phyloP scores from a whole-genome alignment of 1,140 invertebrate species.

The Phocides pigmalion region DNA sequence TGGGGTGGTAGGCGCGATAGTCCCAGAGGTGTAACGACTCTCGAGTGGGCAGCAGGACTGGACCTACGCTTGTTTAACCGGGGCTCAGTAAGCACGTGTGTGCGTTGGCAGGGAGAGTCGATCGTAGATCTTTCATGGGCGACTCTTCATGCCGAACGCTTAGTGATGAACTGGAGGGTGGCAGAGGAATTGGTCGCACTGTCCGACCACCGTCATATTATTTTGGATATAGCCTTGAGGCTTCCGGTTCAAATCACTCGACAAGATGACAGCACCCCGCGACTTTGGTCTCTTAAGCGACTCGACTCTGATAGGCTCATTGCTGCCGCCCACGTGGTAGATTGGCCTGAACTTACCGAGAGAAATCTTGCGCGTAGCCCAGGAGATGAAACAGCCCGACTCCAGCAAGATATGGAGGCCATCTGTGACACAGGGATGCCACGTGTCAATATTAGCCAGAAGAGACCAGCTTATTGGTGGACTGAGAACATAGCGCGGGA shows the following conservation, averaged over 20 bases:
- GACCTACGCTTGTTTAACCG: slow-evolving; percentile 41
- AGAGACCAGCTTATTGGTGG: slow-evolving; percentile 37
- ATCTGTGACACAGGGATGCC: slow-evolving; percentile 41
- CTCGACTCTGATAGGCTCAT: slow-evolving; percentile 33
- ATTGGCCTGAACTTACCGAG: not conserved
- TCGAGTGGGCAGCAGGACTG: slow-evolving; percentile 38
- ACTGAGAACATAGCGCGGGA: not conserved
- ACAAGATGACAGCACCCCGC: not conserved
- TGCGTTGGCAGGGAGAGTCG: slow-evolving; percentile 46
- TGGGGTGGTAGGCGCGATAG: not conserved
- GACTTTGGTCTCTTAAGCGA: slow-evolving; percentile 32
- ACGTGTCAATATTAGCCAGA: not conserved
- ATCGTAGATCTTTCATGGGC: slow-evolving; percentile 50
- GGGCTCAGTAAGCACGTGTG: slow-evolving; percentile 43
- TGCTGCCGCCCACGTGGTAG: slow-evolving; percentile 28
- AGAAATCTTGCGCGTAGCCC: not conserved
- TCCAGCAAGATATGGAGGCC: slow-evolving; percentile 24
- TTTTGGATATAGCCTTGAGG: slow-evolving; percentile 2
- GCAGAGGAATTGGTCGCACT: slow-evolving; percentile 46
- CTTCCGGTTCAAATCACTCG: too few relatives aligned
- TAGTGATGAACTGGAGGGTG: slow-evolving; percentile 45
- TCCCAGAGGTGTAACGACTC: not conserved
- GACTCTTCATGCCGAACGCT: slow-evolving; percentile 14
- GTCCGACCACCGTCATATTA: slow-evolving; percentile 58
- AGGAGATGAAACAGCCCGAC: slow-evolving; percentile 13